Percentiles rank a stretch among this genome's conserved stretches.
These are phyloP conservation scores for Drosophila falleni DNA, from an alignment of 2,888 invertebrate species.

Conservation along the genomic window DNA sequence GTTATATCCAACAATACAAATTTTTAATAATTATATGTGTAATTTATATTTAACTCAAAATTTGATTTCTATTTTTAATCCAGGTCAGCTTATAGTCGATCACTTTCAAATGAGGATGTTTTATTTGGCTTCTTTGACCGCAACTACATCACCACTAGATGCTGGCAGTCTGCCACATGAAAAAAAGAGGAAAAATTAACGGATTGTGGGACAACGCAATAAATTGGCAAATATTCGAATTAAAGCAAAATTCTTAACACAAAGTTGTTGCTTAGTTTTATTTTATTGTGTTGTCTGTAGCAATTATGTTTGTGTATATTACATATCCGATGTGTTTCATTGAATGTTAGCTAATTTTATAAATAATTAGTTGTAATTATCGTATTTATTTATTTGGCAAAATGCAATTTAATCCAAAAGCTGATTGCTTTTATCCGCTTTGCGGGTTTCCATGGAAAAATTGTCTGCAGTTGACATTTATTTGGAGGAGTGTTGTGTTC, in stretches of 20 bases:
- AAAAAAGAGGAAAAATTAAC: slow-evolving; percentile 4
- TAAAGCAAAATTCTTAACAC: slow-evolving; percentile 33
- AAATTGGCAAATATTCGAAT: slow-evolving; percentile 40
- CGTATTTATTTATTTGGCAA: slow-evolving; percentile 9
- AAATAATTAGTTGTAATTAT: slow-evolving; percentile 71
- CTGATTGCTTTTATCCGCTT: slow-evolving; percentile 25
- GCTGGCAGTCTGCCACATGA: slow-evolving; percentile 48
- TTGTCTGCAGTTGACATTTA: slow-evolving; percentile 33
- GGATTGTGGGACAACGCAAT: slow-evolving; percentile 29
- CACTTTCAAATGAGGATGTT: neutral
- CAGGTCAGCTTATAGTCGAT: slow-evolving; percentile 6
- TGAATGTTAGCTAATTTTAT: slow-evolving; percentile 43
- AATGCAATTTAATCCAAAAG: slow-evolving; percentile 24
- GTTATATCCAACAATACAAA: no score
- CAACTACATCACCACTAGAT: slow-evolving; percentile 29
- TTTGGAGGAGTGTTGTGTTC: neutral
- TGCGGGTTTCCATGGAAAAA: neutral
- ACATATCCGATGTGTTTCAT: slow-evolving; percentile 51
- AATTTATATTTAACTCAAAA: neutral
- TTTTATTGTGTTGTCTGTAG: slow-evolving; percentile 48
- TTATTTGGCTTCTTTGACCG: slow-evolving; percentile 12
- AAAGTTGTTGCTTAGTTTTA: slow-evolving; percentile 25
- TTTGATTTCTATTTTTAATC: neutral
- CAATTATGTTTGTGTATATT: slow-evolving; percentile 7
- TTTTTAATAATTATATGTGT: neutral